Conservation (phyloP, 2,888 invertebrate genomes). For the Scelioninae gen. 1 region DNA sequence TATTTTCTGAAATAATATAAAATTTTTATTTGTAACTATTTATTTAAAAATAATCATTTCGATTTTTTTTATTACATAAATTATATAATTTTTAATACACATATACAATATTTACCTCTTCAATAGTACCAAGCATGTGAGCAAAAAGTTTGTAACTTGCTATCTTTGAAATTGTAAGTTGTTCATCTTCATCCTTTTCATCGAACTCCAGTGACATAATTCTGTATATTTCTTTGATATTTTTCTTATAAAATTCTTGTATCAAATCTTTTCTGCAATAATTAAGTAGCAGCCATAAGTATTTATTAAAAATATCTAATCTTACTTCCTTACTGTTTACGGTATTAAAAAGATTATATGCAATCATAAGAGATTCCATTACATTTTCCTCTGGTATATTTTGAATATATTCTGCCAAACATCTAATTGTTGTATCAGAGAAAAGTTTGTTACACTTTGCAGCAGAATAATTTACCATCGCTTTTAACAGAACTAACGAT, state of each 20-base stretch:
- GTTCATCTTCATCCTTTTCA: constrained; percentile 71
- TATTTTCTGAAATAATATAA: neutral
- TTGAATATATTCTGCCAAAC: constrained; percentile 74
- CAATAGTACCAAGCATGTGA: constrained; percentile 79
- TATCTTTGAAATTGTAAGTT: constrained; percentile 79
- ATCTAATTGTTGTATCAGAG: constrained; percentile 72
- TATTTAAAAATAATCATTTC: too few relatives aligned
- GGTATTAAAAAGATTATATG: constrained; percentile 75
- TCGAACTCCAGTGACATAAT: constrained; percentile 70
- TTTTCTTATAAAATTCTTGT: constrained; percentile 78
- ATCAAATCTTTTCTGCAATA: constrained; percentile 73
- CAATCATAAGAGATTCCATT: constrained; percentile 74
- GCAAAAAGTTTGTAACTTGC: constrained; percentile 82
- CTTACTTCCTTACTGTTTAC: constrained; percentile 64
- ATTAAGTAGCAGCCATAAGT: constrained; percentile 80
- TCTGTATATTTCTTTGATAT: constrained; percentile 76
- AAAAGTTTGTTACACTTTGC: constrained; percentile 74
- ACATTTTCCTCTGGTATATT: constrained; percentile 70
- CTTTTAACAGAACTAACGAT: constrained; percentile 75
- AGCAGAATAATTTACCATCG: constrained; percentile 75
- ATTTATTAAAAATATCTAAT: constrained; percentile 79
- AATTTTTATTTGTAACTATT: constrained; percentile 6
- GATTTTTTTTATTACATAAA: too few relatives aligned
- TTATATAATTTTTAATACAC: neutral
- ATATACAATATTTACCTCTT: constrained; percentile 63